Percentiles rank a stretch among this genome's conserved stretches.
Evolutionary conservation across 2,797 vertebrate species (phyloP).

Genomic region (Scyliorhinus canicula): DNA sequence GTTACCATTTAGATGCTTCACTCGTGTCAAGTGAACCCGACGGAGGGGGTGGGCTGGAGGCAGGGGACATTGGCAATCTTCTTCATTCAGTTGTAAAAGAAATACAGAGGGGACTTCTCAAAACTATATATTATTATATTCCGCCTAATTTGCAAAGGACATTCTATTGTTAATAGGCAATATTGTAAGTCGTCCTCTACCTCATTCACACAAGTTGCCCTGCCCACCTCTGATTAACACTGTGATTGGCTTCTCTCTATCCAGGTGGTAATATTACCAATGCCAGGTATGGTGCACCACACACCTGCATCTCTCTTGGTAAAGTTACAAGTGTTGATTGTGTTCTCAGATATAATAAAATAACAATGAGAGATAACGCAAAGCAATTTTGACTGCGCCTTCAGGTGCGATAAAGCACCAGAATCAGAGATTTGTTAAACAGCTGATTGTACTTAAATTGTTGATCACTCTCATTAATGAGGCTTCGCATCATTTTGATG

Average conservation of each 20-base stretch:
- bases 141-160: neutral
- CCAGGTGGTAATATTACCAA: neutral
- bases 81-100: neutral
- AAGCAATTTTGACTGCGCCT: too few relatives aligned
- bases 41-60: neutral
- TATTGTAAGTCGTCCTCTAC: neutral
- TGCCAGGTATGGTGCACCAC: neutral
- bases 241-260: neutral
- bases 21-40: neutral
- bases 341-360: neutral
- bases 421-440: too few relatives aligned
- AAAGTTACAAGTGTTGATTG: neutral
- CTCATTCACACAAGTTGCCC: neutral
- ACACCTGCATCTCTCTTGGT: too few relatives aligned
- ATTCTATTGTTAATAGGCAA: neutral
- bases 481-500: too few relatives aligned
- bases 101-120: neutral
- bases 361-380: neutral
- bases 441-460: too few relatives aligned
- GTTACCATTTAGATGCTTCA: neutral
- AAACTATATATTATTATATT: neutral
- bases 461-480: too few relatives aligned
- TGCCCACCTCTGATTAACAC: neutral
- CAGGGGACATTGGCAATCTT: neutral
- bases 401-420: too few relatives aligned